Evolutionary conservation across 2,113 vertebrate species (phyloP).

Genomic region (Tragelaphus scriptus): DNA sequence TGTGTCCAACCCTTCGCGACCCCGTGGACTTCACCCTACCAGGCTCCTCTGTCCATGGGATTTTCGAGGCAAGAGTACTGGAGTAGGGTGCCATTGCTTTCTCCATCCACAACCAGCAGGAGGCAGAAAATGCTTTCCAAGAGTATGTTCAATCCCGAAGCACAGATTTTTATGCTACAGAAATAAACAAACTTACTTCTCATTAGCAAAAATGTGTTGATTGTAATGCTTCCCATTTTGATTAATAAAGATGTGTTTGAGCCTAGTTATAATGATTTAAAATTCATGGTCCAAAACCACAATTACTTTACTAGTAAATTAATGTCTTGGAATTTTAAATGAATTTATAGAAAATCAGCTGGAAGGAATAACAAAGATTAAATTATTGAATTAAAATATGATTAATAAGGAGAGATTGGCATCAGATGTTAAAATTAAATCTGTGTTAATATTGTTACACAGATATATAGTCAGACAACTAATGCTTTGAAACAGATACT

Average conservation of each 20-base stretch:
- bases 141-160: not conserved
- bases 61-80: not conserved
- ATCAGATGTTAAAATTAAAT: slow-evolving; percentile 4
- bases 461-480: not conserved
- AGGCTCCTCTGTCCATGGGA: not conserved
- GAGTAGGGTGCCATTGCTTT: not conserved
- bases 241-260: not conserved
- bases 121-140: not conserved
- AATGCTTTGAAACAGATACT: not conserved
- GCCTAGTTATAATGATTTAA: not conserved
- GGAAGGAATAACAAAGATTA: not conserved
- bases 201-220: not conserved
- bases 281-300: not conserved
- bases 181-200: not conserved
- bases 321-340: not conserved
- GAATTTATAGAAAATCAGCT: not conserved
- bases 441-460: not conserved
- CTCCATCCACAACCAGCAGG: not conserved
- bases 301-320: not conserved
- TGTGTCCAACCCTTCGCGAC: accelerated
- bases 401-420: not conserved
- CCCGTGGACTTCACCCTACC: not conserved
- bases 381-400: not conserved
- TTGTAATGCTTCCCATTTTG: not conserved
- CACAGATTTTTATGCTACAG: not conserved